A percentile compares a stretch with the other conserved stretches of the same genome.
These are phyloP conservation scores for Onthophagus taurus DNA, from an alignment of 1,140 invertebrate genomes.

Conservation along the genomic window DNA sequence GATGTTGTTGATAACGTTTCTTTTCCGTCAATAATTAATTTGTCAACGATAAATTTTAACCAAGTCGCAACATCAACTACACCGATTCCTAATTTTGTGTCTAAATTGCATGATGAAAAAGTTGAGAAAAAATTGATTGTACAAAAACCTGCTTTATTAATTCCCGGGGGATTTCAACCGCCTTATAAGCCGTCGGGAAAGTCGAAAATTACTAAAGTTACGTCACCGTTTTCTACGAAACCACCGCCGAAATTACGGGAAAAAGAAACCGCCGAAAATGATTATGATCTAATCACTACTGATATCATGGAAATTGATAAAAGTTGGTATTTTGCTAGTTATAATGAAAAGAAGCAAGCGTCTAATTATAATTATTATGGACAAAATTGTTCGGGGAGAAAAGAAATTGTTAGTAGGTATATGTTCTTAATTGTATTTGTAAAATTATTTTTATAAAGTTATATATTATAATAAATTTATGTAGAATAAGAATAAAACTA, in stretches of 20 bases:
- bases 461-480: too few species aligned
- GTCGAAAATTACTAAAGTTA: conserved; percentile 55
- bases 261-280: conserved; percentile 7
- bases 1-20: conserved; percentile 16
- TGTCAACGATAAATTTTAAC: neutral
- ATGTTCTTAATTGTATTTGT: too few species aligned
- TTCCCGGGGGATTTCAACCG: conserved; percentile 48
- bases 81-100: conserved; percentile 25
- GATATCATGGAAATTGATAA: conserved; percentile 31
- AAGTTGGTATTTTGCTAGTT: conserved; percentile 72
- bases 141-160: conserved; percentile 41
- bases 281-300: conserved; percentile 24
- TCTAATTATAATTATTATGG: neutral
- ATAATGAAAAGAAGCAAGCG: conserved; percentile 45
- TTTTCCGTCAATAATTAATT: conserved; percentile 6
- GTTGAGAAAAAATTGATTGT: conserved; percentile 19
- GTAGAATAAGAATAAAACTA: too few species aligned
- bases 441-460: too few species aligned
- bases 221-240: conserved; percentile 38
- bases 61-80: neutral
- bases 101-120: too few species aligned
- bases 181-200: conserved; percentile 37
- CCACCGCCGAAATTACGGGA: conserved; percentile 18
- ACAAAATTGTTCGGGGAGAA: too few species aligned
- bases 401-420: too few species aligned